Conservation (phyloP, 2,797 vertebrate species). For the Anniella stebbinsi region DNA sequence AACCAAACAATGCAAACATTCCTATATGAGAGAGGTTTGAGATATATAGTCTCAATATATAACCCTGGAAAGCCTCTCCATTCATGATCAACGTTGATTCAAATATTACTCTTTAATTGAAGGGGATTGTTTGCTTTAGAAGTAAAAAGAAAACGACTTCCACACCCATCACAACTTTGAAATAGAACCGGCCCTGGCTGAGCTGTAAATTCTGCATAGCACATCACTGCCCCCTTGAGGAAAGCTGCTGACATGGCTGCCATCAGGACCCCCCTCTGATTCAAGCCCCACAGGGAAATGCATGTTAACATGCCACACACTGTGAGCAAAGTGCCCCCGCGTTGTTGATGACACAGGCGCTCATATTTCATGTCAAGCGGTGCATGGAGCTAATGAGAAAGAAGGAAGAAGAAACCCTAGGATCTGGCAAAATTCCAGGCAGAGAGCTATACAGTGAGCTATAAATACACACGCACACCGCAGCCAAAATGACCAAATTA, state of each 20-base stretch:
- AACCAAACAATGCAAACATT: not conserved
- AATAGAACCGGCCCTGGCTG: not conserved
- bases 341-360: not conserved
- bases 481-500: not conserved
- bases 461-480: not conserved
- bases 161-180: accelerated
- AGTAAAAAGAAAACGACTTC: not conserved
- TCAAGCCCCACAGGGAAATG: not conserved
- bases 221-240: conserved; percentile 74
- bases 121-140: not conserved
- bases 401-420: conserved; percentile 2
- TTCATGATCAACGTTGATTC: not conserved
- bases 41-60: not conserved
- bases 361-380: conserved; percentile 14
- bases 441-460: not conserved
- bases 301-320: conserved; percentile 18
- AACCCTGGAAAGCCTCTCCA: not conserved
- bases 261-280: no score
- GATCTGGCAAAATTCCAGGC: conserved; percentile 12
- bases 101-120: not conserved
- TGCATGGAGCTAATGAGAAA: conserved; percentile 9
- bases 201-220: conserved; percentile 16
- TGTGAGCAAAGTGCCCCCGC: not conserved
- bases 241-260: not conserved
- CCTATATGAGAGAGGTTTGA: not conserved